Base-by-base conservation (phyloP, 2,113 vertebrate species). In the Gasterosteus nipponicus region DNA sequence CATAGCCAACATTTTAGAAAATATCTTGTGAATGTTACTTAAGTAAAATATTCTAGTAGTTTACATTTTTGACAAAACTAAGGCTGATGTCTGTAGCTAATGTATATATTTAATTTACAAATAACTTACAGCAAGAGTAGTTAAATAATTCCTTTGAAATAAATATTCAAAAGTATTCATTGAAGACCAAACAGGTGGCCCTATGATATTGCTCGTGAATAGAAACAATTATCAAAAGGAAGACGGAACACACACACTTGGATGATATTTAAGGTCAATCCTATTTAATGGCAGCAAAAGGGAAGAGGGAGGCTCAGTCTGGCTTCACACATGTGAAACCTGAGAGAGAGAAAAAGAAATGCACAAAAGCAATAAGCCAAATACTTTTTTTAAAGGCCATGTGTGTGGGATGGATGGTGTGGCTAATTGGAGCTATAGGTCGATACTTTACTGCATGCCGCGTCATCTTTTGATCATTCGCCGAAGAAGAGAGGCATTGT, bases 381-480 rank as follows among this genome's bases (percentile, higher is more conserved):
- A 59, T 42, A 76, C 22, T 16, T n/a, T 44, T 44, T 53, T 67
- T 31, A 65, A 59, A 44, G 62, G 42, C 38, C 41, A 54, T 41
- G 58, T 63, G 38, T 72, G 46, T 59, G 66, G 49, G 29, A 38
- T 38, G 10, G 53, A 59, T 57, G 22, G 18, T 73, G 18, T 41
- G 35, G 35, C 35, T 38, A 47, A 47, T 59, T 70, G 49, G 47
- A 42, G 44, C 22, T 49, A 38, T 26, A 64, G 31, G 66, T 51
- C n/a, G 51, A 12, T 44, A 62, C 49, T 63, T 70, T 58, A 41
- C 53, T 58, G 39, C 16, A 46, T 68, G 60, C 71, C 44, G 44
- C 58, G 49, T 62, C 44, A 79, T 76, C 64, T 71, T 87, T 89
- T 83, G 51, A 77, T 58, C 64, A 68, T 68, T 81, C 53, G 29